These are phyloP conservation scores for Fundulus diaphanus DNA, from an alignment of 2,797 vertebrate species.

Conservation along the genomic window DNA sequence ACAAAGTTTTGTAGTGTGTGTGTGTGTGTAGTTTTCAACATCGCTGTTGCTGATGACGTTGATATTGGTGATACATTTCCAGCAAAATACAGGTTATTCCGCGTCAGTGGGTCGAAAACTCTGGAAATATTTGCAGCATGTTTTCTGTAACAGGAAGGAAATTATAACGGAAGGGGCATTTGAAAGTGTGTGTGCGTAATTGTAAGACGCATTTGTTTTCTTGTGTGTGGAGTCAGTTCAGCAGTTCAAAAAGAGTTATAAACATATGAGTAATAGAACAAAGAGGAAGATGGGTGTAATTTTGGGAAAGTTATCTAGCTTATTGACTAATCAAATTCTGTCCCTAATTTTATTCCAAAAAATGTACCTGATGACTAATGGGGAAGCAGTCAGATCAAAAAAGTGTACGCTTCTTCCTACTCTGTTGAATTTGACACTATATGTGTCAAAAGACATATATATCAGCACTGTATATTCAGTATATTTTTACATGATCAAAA, in stretches of 20 bases:
- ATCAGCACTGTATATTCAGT: background rate
- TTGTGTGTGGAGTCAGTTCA: background rate
- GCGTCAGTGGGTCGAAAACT: background rate
- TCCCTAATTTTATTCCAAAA: background rate
- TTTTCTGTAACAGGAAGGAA: background rate
- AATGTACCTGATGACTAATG: background rate
- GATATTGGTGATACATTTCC: background rate
- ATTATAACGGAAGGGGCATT: background rate
- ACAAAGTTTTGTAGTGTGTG: background rate
- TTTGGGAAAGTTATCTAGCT: background rate
- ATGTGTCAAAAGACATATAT: no score
- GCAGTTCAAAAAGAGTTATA: background rate
- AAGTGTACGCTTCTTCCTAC: background rate
- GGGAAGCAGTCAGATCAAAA: background rate
- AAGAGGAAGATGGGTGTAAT: background rate
- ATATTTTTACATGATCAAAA: background rate
- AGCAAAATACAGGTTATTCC: background rate
- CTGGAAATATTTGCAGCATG: background rate
- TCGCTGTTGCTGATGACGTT: background rate
- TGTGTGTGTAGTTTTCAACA: no score
- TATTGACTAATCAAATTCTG: background rate
- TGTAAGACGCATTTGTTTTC: background rate
- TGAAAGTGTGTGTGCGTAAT: background rate
- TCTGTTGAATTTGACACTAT: no score
- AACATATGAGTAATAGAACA: background rate